phyloP scores from a whole-genome alignment of 1,140 invertebrate genomes.

The Schmidtea mediterranea region DNA sequence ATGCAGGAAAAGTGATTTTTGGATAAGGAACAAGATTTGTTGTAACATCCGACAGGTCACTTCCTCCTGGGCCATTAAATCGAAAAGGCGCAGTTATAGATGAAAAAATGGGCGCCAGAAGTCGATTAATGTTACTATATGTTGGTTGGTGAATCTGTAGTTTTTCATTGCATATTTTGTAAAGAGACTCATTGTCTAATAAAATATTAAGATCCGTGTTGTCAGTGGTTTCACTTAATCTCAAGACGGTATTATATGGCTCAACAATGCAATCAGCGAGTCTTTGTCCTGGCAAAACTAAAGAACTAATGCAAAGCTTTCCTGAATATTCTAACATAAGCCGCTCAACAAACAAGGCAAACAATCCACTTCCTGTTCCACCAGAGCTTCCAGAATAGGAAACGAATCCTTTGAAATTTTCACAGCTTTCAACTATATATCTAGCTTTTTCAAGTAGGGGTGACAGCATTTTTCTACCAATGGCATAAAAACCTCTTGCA shows the following conservation, averaged over 20 bases:
- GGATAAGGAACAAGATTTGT: conserved; percentile 6
- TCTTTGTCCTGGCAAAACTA: conserved; percentile 7
- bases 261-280: conserved; percentile 17
- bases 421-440: neutral
- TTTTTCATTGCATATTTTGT: conserved; percentile 28
- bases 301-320: neutral
- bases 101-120: conserved; percentile 15
- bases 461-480: conserved; percentile 9
- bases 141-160: conserved; percentile 40
- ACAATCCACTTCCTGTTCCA: conserved; percentile 34
- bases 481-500: conserved; percentile 25
- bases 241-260: conserved; percentile 22
- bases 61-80: neutral
- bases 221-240: conserved; percentile 1
- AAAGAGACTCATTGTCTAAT: conserved; percentile 4
- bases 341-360: conserved; percentile 13
- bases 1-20: neutral
- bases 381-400: conserved; percentile 24
- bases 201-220: conserved; percentile 13
- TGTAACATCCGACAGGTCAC: neutral
- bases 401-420: neutral
- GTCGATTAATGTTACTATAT: conserved; percentile 41
- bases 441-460: neutral
- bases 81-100: neutral
- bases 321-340: conserved; percentile 40